Evolutionary conservation across 2,113 vertebrate genomes (phyloP).

Genomic region (Fukomys damarensis): DNA sequence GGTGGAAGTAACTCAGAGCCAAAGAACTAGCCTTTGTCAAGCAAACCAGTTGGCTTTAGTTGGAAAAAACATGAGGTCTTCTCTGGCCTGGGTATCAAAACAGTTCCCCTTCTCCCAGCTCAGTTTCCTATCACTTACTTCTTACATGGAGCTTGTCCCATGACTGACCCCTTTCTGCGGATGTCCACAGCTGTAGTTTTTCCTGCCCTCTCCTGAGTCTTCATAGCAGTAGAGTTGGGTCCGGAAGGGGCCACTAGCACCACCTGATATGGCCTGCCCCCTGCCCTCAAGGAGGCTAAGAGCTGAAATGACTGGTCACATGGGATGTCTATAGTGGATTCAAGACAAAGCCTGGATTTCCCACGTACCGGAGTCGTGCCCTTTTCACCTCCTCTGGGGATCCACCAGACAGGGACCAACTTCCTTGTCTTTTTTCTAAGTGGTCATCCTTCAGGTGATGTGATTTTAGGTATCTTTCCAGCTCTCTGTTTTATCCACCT

Average conservation of each 20-base stretch:
- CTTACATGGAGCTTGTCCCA: background rate
- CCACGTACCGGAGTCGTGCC: accelerated
- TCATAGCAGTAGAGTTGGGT: background rate
- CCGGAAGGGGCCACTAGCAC: background rate
- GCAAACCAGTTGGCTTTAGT: background rate
- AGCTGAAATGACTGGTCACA: accelerated
- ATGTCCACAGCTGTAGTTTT: background rate
- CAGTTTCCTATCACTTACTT: background rate
- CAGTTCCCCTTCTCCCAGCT: background rate
- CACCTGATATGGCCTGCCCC: accelerated
- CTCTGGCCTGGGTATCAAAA: background rate
- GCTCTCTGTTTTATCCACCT: background rate
- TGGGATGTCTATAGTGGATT: no score
- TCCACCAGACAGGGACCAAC: accelerated
- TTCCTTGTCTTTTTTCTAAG: background rate
- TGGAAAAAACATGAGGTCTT: background rate
- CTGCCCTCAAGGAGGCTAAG: no score
- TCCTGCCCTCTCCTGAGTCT: background rate
- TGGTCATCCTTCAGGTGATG: accelerated
- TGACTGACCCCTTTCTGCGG: background rate
- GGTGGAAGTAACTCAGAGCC: background rate
- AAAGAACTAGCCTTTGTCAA: background rate
- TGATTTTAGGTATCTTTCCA: background rate
- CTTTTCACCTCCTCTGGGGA: background rate
- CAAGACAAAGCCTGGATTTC: background rate